A percentile compares a stretch with the other conserved stretches of the same genome.
Conservation (phyloP, 2,113 vertebrate species). For the Pachypanchax playfairii region DNA sequence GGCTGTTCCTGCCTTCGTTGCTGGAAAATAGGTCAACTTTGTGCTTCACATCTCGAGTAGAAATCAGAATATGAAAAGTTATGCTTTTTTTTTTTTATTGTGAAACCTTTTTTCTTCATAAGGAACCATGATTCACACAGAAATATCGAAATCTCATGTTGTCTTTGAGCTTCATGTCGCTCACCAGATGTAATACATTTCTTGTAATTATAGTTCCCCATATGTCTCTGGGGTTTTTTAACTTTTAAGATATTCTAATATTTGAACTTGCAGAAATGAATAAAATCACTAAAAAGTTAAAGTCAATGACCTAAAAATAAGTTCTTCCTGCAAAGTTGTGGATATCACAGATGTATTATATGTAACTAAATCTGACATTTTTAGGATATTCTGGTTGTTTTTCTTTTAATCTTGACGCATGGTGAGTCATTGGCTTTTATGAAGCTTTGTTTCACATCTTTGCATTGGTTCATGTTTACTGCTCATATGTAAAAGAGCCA, state of each 20-base stretch:
- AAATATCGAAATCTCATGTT: constrained; percentile 4
- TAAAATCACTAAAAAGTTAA: constrained; percentile 16
- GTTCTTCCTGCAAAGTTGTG: constrained; percentile 15
- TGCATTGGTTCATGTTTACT: background rate
- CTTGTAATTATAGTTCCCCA: constrained; percentile 14
- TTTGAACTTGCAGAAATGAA: background rate
- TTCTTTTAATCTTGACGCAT: constrained; percentile 6
- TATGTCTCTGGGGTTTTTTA: background rate
- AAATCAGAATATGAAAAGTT: constrained; percentile 27
- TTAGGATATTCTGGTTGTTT: constrained; percentile 48
- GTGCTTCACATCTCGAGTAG: constrained; percentile 21
- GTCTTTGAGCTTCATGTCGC: constrained; percentile 1
- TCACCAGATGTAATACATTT: background rate
- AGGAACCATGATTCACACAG: constrained; percentile 23
- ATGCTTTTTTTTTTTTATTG: constrained; percentile 6
- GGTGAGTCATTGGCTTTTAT: too few relatives aligned
- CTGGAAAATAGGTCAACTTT: constrained; percentile 65
- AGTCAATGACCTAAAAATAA: constrained; percentile 45
- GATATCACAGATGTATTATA: constrained; percentile 12
- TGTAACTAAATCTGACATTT: constrained; percentile 24
- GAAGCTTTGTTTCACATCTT: background rate
- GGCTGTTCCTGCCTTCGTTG: constrained; percentile 24
- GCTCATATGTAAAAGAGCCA: constrained; percentile 10
- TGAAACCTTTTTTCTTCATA: constrained; percentile 33
- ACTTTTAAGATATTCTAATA: background rate